Conservation (phyloP, 1,140 invertebrate genomes). For the Meloidogyne chitwoodi region DNA sequence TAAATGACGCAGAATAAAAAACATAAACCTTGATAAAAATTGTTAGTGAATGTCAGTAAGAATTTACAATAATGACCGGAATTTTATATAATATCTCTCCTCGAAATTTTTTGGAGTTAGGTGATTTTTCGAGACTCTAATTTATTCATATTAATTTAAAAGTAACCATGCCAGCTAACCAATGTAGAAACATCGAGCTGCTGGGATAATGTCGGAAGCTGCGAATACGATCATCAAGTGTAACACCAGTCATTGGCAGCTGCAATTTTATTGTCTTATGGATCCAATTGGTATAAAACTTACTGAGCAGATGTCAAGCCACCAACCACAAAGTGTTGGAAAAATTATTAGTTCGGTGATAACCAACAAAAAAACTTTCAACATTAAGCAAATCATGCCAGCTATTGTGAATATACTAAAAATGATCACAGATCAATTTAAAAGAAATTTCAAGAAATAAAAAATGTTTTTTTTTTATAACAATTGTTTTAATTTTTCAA, state of each 20-base stretch:
- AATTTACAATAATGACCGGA: no score
- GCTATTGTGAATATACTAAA: constrained; percentile 72
- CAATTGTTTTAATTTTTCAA: neutral
- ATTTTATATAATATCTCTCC: no score
- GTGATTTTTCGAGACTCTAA: neutral
- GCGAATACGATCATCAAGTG: constrained; percentile 69
- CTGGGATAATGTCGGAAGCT: constrained; percentile 83
- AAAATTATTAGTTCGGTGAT: constrained; percentile 93
- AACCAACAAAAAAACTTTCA: constrained; percentile 83
- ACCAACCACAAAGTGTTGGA: constrained; percentile 94
- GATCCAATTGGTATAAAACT: neutral
- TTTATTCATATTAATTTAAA: neutral
- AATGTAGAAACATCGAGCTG: constrained; percentile 95
- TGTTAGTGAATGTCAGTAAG: no score
- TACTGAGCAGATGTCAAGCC: constrained; percentile 94
- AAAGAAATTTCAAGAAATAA: neutral
- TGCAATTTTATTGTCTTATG: constrained; percentile 13
- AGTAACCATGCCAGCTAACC: constrained; percentile 87
- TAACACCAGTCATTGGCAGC: constrained; percentile 44
- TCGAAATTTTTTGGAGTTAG: no score
- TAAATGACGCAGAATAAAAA: constrained; percentile 97
- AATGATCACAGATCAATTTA: neutral
- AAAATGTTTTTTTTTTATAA: neutral
- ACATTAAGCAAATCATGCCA: constrained; percentile 90
- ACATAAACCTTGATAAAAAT: constrained; percentile 79